Percentiles rank a stretch among this genome's conserved stretches.
phyloP scores from a whole-genome alignment of 92 coral and sea anemone genomes.

The Parazoanthus swiftii region DNA sequence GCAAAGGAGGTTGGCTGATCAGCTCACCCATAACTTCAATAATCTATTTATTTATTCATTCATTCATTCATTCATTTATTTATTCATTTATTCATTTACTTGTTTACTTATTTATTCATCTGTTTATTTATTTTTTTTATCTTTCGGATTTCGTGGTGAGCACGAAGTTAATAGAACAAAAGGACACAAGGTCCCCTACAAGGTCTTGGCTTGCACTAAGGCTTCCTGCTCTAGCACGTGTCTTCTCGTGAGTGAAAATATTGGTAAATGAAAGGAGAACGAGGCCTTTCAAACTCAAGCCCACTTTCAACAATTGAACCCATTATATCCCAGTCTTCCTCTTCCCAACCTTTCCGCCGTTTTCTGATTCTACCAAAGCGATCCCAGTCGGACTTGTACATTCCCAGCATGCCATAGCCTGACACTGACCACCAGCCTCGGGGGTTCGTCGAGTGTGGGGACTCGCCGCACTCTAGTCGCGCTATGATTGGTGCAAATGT shows the following conservation, averaged over 20 bases:
- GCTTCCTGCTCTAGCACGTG: background rate
- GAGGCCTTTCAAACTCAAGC: slow-evolving; percentile 40
- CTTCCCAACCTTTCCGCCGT: slow-evolving; percentile 32
- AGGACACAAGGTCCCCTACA: too few relatives aligned
- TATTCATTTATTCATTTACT: too few relatives aligned
- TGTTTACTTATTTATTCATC: too few relatives aligned
- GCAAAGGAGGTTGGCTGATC: too few relatives aligned
- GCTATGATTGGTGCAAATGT: slow-evolving; percentile 46
- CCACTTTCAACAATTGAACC: slow-evolving; percentile 36
- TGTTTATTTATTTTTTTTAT: too few relatives aligned
- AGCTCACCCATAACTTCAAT: too few relatives aligned
- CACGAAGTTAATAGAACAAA: too few relatives aligned
- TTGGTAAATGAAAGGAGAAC: slow-evolving; percentile 38
- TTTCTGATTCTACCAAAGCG: slow-evolving; percentile 27
- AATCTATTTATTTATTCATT: too few relatives aligned
- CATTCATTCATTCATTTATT: too few relatives aligned
- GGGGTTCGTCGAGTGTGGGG: background rate
- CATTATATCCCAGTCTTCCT: slow-evolving; percentile 52
- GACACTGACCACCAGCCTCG: slow-evolving; percentile 40
- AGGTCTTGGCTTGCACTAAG: too few relatives aligned
- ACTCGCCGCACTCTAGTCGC: slow-evolving; percentile 34
- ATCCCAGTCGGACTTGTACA: background rate
- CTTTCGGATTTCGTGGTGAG: too few relatives aligned
- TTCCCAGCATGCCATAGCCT: slow-evolving; percentile 53
- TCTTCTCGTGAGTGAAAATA: slow-evolving; percentile 43